A percentile compares a stretch with the other conserved stretches of the same genome.
These are phyloP conservation scores for Xiphophorus birchmanni DNA, from an alignment of 2,797 vertebrate genomes.

Conservation along the genomic window DNA sequence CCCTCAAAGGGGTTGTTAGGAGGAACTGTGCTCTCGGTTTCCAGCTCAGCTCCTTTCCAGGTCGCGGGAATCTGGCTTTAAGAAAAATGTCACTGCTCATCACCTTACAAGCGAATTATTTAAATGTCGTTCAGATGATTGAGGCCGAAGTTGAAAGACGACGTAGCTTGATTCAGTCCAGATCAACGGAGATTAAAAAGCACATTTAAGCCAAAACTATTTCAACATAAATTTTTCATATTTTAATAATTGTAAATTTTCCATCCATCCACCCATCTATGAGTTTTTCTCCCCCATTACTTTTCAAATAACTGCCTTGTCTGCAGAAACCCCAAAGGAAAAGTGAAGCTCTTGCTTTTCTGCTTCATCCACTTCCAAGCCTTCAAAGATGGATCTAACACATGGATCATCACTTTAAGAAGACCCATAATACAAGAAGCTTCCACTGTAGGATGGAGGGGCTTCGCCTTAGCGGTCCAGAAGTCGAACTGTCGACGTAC, in stretches of 20 bases:
- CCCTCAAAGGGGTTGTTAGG: slow-evolving; percentile 31
- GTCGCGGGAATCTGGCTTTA: slow-evolving; percentile 32
- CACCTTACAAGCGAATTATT: slow-evolving; percentile 36
- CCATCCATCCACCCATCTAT: not conserved
- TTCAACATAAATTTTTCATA: not conserved
- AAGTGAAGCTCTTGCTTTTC: not conserved
- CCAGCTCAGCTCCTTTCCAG: slow-evolving; percentile 39
- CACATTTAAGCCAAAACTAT: not conserved
- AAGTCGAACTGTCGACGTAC: too few species aligned
- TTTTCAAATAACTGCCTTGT: not conserved
- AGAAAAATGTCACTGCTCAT: slow-evolving; percentile 42
- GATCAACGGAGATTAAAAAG: not conserved
- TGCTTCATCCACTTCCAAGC: not conserved
- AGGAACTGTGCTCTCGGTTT: slow-evolving; percentile 18
- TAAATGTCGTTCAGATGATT: slow-evolving; percentile 36
- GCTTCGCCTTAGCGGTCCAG: too few species aligned
- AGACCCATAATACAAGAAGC: not conserved
- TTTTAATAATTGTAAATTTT: not conserved
- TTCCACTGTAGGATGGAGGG: not conserved
- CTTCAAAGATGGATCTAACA: not conserved
- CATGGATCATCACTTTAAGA: not conserved
- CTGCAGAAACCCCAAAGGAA: not conserved
- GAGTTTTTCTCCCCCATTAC: not conserved
- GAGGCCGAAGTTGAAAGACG: slow-evolving; percentile 23
- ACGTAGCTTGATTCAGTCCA: not conserved